These are phyloP conservation scores for Rhynchonema sp. DNA, from an alignment of 2,888 invertebrate species.

Conservation along the genomic window DNA sequence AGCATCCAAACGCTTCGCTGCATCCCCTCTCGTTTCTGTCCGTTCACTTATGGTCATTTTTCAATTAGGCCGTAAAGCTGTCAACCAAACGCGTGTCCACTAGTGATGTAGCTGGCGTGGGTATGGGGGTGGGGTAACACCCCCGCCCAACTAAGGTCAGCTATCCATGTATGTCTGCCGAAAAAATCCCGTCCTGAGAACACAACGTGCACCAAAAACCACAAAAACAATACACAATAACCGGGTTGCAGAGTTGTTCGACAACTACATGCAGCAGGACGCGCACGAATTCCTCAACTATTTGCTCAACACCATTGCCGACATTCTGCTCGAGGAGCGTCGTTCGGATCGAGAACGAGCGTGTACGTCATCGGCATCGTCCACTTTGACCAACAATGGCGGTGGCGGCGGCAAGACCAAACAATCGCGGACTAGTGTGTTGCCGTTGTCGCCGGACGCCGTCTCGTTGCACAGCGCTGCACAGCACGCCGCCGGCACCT, in stretches of 20 bases:
- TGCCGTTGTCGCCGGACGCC: background rate
- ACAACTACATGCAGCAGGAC: slow-evolving; percentile 99
- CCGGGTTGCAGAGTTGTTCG: slow-evolving; percentile 74
- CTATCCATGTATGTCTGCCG: too few relatives aligned
- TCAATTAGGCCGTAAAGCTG: too few relatives aligned
- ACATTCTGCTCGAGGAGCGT: slow-evolving; percentile 49
- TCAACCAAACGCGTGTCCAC: too few relatives aligned
- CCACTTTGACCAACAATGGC: background rate
- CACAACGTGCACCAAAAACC: background rate
- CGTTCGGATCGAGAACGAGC: slow-evolving; percentile 7
- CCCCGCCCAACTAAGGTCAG: too few relatives aligned
- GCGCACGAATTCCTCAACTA: slow-evolving; percentile 99
- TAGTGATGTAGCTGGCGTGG: too few relatives aligned
- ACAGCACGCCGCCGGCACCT: slow-evolving; percentile 40
- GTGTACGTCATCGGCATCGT: background rate
- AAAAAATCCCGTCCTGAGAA: too few relatives aligned
- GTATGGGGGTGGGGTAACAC: too few relatives aligned
- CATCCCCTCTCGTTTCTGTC: too few relatives aligned
- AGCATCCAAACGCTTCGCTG: too few relatives aligned
- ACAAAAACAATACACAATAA: background rate
- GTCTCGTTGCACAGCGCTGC: background rate
- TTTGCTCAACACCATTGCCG: slow-evolving; percentile 91
- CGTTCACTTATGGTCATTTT: too few relatives aligned
- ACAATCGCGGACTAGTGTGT: background rate
- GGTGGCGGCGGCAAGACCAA: background rate